Evolutionary conservation across 1,140 invertebrate species (phyloP), one percentile per base, ranked within the genome.

Genomic region (Paracyclopina nana): DNA sequence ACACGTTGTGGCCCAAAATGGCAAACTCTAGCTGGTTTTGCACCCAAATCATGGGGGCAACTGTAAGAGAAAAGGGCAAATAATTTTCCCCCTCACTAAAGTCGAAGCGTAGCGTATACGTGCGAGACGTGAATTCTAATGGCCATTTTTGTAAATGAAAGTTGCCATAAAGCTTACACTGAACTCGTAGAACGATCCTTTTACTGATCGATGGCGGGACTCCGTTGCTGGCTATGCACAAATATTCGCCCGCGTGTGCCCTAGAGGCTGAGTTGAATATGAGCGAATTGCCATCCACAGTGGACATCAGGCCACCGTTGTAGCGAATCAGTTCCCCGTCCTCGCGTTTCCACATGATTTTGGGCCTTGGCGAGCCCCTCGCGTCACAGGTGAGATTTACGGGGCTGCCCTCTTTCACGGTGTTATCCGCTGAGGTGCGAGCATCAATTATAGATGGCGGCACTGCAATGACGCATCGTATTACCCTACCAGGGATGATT

Each of bases 371-470:
- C 62, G 80, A 79, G 1, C 87, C 88, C 52, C 72, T 71, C 4
- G 87, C 85, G 53, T 71, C 67, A 63, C 76, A 79, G 45, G 64
- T 68, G 50, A 79, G 60, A 53, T 69, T 72, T 45, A 80, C 77
- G 4, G 75, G 76, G 11, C 75, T 74, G 44, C 81, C 80, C 68
- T 88, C 83, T 18, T 77, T 74, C 8, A 81, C 75, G 68, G 79
- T 79, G 2, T 83, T 67, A 59, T 87, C 86, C 57, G 82, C 82
- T 59, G 83, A 85, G 61, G 82, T 85, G 61, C 82, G 71, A 25
- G 80, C 75, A 67, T 90, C 83, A 60, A 86, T 81, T 59, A 90
- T 90, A 61, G 83, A 82, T 18, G 86, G 86, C n/a, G 85, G 84
- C 57, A 91, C 85, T 90, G 70, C 12, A 20, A 12, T 9, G 34